Evolutionary conservation across 1,140 invertebrate species (phyloP).

Genomic region (Drosophila carrolli): DNA sequence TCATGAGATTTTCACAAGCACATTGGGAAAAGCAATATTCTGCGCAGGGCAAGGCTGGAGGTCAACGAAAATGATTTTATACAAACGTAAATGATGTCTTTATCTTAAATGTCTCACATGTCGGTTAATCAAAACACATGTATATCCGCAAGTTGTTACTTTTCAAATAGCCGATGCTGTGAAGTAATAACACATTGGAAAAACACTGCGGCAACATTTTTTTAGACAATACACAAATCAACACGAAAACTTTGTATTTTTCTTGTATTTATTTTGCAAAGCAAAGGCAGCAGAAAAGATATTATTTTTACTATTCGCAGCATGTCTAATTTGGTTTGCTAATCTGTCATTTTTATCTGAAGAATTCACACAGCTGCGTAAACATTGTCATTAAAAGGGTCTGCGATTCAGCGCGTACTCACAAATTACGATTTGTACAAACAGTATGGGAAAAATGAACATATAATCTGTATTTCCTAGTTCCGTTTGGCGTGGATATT

Average conservation of each 20-base stretch:
- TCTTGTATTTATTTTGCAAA: conserved; percentile 32
- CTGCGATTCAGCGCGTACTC: conserved; percentile 64
- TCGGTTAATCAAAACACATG: conserved; percentile 43
- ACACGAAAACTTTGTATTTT: conserved; percentile 26
- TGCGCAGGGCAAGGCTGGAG: conserved; percentile 32
- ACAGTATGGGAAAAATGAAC: conserved; percentile 79
- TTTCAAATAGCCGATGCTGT: conserved; percentile 43
- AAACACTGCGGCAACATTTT: conserved; percentile 46
- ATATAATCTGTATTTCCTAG: conserved; percentile 70
- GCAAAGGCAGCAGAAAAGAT: conserved; percentile 25
- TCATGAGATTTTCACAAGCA: conserved; percentile 17
- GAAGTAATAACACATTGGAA: conserved; percentile 47
- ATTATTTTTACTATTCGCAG: conserved; percentile 37
- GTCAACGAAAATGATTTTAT: conserved; percentile 33
- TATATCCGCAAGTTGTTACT: conserved; percentile 36
- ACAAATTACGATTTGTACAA: conserved; percentile 78
- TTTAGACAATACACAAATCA: conserved; percentile 43
- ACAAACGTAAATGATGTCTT: conserved; percentile 22
- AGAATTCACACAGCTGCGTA: conserved; percentile 43
- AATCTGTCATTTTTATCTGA: conserved; percentile 51
- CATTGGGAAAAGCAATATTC: conserved; percentile 16
- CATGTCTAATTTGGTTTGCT: conserved; percentile 38
- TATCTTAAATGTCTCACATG: conserved; percentile 40
- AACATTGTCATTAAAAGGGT: conserved; percentile 25
- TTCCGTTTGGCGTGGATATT: conserved; percentile 38